Base-by-base conservation (phyloP, 2,113 vertebrate genomes). In the Labeo catla region DNA sequence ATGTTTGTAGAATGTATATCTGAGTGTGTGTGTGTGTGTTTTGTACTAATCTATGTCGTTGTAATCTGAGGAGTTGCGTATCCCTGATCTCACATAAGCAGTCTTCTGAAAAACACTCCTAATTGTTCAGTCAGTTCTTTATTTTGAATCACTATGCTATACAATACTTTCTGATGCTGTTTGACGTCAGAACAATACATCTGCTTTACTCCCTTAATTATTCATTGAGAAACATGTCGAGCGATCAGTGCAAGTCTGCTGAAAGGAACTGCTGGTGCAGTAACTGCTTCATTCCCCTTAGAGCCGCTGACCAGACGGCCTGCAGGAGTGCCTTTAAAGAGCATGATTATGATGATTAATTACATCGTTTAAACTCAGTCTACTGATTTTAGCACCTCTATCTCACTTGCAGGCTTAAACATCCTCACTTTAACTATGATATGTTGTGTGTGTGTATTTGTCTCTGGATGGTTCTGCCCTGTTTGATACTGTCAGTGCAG, bases 201-300 rank as follows among this genome's bases (percentile, higher is more conserved):
- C 61, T 34, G 61, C 79, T 83, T 83, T 83, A 54, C 63, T 83
- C n/a, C 57, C 8, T 52, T 83, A 19, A 83, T 83, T 45, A 83
- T 72, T 54, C 50, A 73, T 73, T 73, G 23, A 57, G 66, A 57
- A 83, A 73, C 34, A 23, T 59, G 66, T 68, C 0, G 4, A 52
- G 80, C 6, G 16, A 52, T 82, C 63, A 68, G 61, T 36, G 8
- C 3, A 47, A n/a, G 1, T 13, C 57, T 15, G 57, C 78, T 50
- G 45, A 68, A 54, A 72, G 16, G 11, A 54, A 12, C 21, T 19
- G 15, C 43, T 68, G 61, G n/a, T 43, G n/a, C 45, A 82, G 23
- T 49, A 34, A 82, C n/a, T 50, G 39, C 57, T 80, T 61, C 21
- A 63, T 23, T 63, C 11, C 11, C 49, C 54, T 5, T 19, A 21